These are phyloP conservation scores for Gandaritis pyraliata DNA, from an alignment of 2,888 invertebrate genomes.

Conservation along the genomic window DNA sequence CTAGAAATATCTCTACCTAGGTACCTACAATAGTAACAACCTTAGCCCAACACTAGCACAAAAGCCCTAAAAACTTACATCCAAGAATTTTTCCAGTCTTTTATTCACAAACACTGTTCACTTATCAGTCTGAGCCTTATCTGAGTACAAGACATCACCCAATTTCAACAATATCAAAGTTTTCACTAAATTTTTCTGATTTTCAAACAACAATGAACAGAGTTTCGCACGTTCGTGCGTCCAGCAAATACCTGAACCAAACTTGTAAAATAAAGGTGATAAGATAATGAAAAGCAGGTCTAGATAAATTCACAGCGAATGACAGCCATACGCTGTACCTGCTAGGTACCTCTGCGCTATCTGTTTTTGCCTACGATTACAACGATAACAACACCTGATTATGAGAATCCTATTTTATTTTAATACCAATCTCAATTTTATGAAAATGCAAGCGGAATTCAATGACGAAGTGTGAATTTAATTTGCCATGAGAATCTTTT, in stretches of 20 bases:
- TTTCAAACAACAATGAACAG: background rate
- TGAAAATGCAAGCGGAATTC: background rate
- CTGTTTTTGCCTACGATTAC: slow-evolving; percentile 75
- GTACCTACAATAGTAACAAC: background rate
- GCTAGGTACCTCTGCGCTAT: slow-evolving; percentile 47
- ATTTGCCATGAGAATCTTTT: no score
- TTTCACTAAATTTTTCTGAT: no score
- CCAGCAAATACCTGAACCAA: slow-evolving; percentile 55
- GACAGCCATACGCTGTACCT: slow-evolving; percentile 58
- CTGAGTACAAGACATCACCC: slow-evolving; percentile 16
- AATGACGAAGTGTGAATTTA: no score
- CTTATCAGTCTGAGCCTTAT: slow-evolving; percentile 14
- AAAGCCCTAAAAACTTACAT: slow-evolving; percentile 42
- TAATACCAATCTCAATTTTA: slow-evolving; percentile 17
- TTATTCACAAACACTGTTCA: slow-evolving; percentile 22
- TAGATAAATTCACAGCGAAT: slow-evolving; percentile 79
- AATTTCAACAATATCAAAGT: slow-evolving; percentile 18
- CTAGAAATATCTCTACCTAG: background rate
- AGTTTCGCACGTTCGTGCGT: slow-evolving; percentile 46
- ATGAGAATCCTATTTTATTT: slow-evolving; percentile 52
- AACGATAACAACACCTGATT: slow-evolving; percentile 68
- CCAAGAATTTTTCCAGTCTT: slow-evolving; percentile 41
- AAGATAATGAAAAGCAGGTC: slow-evolving; percentile 82
- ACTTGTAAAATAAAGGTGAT: slow-evolving; percentile 76
- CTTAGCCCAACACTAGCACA: background rate